These are phyloP conservation scores for Staurois parvus DNA, from an alignment of 2,797 vertebrate species.

Conservation along the genomic window DNA sequence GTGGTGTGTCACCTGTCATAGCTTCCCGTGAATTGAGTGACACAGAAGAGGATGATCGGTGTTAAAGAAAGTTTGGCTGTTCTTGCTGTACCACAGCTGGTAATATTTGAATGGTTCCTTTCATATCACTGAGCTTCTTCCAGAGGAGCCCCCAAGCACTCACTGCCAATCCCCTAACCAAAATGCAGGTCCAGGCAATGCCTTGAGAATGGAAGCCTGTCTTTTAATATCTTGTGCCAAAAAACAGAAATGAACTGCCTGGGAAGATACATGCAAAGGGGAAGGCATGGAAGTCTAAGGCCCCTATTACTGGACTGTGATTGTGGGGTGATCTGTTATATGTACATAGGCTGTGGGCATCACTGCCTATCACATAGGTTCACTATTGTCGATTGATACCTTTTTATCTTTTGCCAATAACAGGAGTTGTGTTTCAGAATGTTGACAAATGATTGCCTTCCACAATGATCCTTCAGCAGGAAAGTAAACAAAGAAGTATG, in stretches of 20 bases:
- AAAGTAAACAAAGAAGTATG: background rate
- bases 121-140: slow-evolving; percentile 49
- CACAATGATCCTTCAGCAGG: slow-evolving; percentile 11
- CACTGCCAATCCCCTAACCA: slow-evolving; percentile 57
- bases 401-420: slow-evolving; percentile 24
- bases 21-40: slow-evolving; percentile 89
- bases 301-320: background rate
- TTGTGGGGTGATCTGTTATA: slow-evolving; percentile 19
- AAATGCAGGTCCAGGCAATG: slow-evolving; percentile 37
- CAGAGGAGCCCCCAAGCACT: slow-evolving; percentile 51
- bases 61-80: slow-evolving; percentile 78
- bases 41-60: slow-evolving; percentile 95
- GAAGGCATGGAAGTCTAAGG: background rate
- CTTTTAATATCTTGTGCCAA: slow-evolving; percentile 57
- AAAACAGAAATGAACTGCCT: slow-evolving; percentile 25
- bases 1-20: slow-evolving; percentile 78
- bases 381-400: background rate
- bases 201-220: slow-evolving; percentile 17
- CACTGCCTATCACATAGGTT: slow-evolving; percentile 17
- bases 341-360: slow-evolving; percentile 14
- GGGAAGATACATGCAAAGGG: slow-evolving; percentile 31
- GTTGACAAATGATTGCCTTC: slow-evolving; percentile 26
- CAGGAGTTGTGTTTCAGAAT: background rate
- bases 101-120: slow-evolving; percentile 25
- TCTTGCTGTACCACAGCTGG: slow-evolving; percentile 28